Percentiles rank a stretch among this genome's conserved stretches.
Evolutionary conservation across 2,113 vertebrate genomes (phyloP).

Genomic region (Chloroceryle aenea): DNA sequence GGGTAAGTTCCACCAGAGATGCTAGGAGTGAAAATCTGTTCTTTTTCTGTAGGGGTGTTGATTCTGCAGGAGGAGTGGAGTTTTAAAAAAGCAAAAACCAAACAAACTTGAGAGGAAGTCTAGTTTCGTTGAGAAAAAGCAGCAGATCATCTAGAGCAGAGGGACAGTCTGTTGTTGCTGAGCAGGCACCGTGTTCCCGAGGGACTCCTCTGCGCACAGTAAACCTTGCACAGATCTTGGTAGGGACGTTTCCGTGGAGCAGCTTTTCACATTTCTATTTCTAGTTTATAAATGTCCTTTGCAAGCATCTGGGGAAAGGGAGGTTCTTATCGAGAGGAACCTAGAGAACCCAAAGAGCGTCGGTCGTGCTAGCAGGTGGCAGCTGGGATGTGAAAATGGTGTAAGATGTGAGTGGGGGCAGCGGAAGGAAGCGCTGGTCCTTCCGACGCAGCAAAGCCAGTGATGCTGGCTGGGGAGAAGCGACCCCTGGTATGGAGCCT

Average conservation of each 20-base stretch:
- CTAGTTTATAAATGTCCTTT: not conserved
- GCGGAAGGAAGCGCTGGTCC: not conserved
- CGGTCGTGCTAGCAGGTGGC: not conserved
- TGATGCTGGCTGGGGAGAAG: not conserved
- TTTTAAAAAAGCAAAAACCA: not conserved
- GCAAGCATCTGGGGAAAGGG: not conserved
- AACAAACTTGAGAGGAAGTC: not conserved
- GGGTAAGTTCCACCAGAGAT: not conserved
- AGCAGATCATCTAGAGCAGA: not conserved
- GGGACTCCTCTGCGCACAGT: not conserved
- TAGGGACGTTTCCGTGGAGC: not conserved
- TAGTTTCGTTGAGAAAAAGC: not conserved
- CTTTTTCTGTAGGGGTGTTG: not conserved
- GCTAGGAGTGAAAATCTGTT: not conserved
- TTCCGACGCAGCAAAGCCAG: not conserved
- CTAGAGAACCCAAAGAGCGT: not conserved
- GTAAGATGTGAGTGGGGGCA: not conserved
- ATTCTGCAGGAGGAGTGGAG: not conserved
- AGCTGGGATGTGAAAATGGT: not conserved
- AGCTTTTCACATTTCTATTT: not conserved
- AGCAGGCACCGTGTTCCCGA: not conserved
- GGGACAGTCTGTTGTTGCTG: not conserved
- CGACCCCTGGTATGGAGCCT: fast-evolving
- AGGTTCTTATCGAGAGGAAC: not conserved
- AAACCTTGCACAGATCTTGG: not conserved